A percentile compares a stretch with the other conserved stretches of the same genome.
Conservation (phyloP, 2,888 invertebrate species). For the Hypena proboscidalis region DNA sequence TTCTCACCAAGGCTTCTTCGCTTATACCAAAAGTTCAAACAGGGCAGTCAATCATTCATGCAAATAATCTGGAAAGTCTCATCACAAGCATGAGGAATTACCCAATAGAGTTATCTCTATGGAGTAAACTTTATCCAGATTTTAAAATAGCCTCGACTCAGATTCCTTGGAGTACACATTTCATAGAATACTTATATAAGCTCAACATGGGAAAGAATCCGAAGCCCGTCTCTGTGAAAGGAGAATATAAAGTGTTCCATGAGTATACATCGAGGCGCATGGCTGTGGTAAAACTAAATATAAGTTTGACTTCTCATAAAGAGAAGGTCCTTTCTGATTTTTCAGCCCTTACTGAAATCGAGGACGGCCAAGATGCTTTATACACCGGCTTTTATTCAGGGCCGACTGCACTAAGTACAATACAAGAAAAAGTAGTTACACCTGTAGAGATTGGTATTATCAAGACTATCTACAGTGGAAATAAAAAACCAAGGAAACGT, state of each 20-base stretch:
- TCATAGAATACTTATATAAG: constrained; percentile 57
- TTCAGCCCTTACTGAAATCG: constrained; percentile 29
- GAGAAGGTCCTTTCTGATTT: constrained; percentile 42
- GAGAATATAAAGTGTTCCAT: constrained; percentile 59
- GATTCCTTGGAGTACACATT: constrained; percentile 62
- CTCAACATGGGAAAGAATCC: constrained; percentile 31
- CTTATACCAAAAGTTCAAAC: constrained; percentile 40
- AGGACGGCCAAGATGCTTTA: constrained; percentile 28
- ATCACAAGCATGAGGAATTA: constrained; percentile 59
- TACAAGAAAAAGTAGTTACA: constrained; percentile 16
- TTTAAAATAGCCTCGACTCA: constrained; percentile 56
- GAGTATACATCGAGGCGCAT: constrained; percentile 61
- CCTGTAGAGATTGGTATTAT: constrained; percentile 44
- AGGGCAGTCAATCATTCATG: constrained; percentile 54
- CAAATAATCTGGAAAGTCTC: constrained; percentile 48
- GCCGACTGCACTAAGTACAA: constrained; percentile 21
- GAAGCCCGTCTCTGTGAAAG: constrained; percentile 43
- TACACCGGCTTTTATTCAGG: constrained; percentile 30
- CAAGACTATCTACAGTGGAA: constrained; percentile 52
- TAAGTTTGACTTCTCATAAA: constrained; percentile 58
- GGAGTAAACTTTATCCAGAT: constrained; percentile 47
- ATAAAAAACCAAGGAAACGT: constrained; percentile 20
- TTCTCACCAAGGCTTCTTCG: constrained; percentile 21
- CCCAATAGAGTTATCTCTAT: constrained; percentile 64
- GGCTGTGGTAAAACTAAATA: constrained; percentile 57